Evolutionary conservation across 2,888 invertebrate species (phyloP).

Genomic region (Phaedon cochleariae): DNA sequence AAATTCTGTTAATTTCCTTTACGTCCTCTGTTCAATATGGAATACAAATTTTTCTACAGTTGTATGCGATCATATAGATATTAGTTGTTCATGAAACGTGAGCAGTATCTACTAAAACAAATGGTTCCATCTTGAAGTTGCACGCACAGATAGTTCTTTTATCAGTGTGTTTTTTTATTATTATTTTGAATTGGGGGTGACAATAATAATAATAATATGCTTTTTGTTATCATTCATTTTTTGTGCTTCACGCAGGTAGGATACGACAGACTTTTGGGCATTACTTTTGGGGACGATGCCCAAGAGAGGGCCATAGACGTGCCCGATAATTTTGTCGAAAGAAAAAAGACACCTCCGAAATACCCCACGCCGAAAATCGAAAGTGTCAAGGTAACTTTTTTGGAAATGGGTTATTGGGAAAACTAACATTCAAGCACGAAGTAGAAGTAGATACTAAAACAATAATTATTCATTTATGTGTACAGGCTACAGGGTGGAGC

Average conservation of each 20-base stretch:
- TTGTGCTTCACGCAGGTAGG: constrained; percentile 51
- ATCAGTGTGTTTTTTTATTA: neutral
- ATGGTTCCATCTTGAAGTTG: no score
- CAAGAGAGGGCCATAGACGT: constrained; percentile 87
- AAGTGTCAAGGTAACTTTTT: constrained; percentile 47
- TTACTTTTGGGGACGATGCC: constrained; percentile 57
- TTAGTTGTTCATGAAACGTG: no score
- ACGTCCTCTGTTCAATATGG: no score
- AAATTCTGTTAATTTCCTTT: no score
- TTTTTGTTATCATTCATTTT: constrained; percentile 1
- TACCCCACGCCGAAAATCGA: constrained; percentile 66
- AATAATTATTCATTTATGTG: neutral
- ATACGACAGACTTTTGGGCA: constrained; percentile 61
- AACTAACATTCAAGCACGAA: constrained; percentile 11
- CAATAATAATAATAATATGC: no score
- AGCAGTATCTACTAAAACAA: no score
- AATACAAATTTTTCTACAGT: no score
- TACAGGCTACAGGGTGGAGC: no score
- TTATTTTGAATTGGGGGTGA: neutral
- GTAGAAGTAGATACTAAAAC: neutral
- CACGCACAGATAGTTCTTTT: no score
- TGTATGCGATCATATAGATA: no score
- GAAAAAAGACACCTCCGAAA: constrained; percentile 78
- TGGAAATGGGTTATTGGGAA: neutral
- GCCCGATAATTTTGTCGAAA: constrained; percentile 86